Percentiles rank a stretch among this genome's conserved stretches.
phyloP scores from a whole-genome alignment of 2,888 invertebrate species.

The Erynnis tages region DNA sequence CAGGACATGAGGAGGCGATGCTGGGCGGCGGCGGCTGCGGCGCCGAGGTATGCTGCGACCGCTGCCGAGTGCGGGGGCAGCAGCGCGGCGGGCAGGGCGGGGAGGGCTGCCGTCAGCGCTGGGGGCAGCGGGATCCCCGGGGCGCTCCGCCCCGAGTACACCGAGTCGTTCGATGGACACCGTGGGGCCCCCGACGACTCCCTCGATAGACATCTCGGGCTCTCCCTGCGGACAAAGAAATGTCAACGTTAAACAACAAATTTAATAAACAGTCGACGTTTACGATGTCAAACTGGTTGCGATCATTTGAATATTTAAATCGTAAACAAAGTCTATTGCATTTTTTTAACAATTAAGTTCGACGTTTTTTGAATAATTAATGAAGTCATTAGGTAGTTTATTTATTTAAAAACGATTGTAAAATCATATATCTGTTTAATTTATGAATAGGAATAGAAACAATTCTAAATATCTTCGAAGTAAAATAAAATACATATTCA shows the following conservation, averaged over 20 bases:
- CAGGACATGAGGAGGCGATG: conserved; percentile 90
- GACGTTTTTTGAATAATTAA: conserved; percentile 21
- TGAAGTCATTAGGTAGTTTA: conserved; percentile 18
- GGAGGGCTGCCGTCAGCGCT: conserved; percentile 85
- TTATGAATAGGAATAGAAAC: conserved; percentile 4
- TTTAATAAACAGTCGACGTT: conserved; percentile 1
- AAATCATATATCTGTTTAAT: conserved; percentile 9
- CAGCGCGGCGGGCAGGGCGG: conserved; percentile 85
- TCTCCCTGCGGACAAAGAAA: conserved; percentile 86
- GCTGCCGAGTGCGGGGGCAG: conserved; percentile 91
- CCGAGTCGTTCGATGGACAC: conserved; percentile 90
- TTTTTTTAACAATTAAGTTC: conserved; percentile 23
- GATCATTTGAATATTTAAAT: conserved; percentile 48
- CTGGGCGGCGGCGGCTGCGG: conserved; percentile 87
- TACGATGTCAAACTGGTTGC: conserved; percentile 43
- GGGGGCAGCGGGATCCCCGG: conserved; percentile 74
- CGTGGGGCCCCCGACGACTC: conserved; percentile 89
- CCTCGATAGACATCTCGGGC: conserved; percentile 91
- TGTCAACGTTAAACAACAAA: conserved; percentile 21
- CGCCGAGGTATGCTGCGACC: conserved; percentile 90
- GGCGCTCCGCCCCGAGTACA: conserved; percentile 85
- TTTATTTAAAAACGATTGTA: conserved; percentile 20
- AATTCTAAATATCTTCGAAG: not conserved
- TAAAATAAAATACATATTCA: conserved; percentile 4
- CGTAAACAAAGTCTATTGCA: conserved; percentile 30